Base-by-base conservation (phyloP, 2,888 invertebrate species). In the Meiosimyza decipiens region DNA sequence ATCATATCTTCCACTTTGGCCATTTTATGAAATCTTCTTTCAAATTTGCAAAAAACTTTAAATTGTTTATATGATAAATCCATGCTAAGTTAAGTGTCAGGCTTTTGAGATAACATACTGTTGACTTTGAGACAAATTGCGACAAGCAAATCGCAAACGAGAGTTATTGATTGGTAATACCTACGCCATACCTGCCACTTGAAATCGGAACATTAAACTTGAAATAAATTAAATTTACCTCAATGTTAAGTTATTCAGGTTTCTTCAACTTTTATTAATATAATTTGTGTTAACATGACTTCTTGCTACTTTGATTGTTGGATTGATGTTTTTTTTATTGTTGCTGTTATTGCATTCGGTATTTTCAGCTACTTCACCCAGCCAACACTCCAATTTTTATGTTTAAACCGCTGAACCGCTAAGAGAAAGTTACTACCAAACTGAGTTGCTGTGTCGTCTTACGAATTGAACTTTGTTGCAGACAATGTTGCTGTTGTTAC, bases 231-330 rank as follows among this genome's bases (percentile, higher is more conserved):
- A 63, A 51, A 18, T 3, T 59, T 71, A 54, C 54, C 69, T 68
- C 16, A 63, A 64, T 15, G 40, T 66, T 62, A 51, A 40, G n/a
- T 50, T 57, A 55, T 52, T 66, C 65, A 18, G 22, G 57, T 71
- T 62, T 50, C 62, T 66, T 63, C 67, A 40, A 71, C 57, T 71
- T 59, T 72, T 72, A 71, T 73, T 75, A 71, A 60, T 73, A 77
- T 73, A 71, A 74, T 74, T 74, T 73, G 59, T 73, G 0, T 1
- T 74, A 72, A 73, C 74, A 73, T 64, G 55, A 68, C 68, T 64
- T 68, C 65, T 70, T 64, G 47, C 54, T 67, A 69, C n/a, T 51
- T 55, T 57, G 59, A 28, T 54, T 59, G 28, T 33, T 59, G 47
- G n/a, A 33, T n/a, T 63, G 22, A 6, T 40, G 3, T 33, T 33